Conservation (phyloP, 2,888 invertebrate species). For the Apamea crenata region DNA sequence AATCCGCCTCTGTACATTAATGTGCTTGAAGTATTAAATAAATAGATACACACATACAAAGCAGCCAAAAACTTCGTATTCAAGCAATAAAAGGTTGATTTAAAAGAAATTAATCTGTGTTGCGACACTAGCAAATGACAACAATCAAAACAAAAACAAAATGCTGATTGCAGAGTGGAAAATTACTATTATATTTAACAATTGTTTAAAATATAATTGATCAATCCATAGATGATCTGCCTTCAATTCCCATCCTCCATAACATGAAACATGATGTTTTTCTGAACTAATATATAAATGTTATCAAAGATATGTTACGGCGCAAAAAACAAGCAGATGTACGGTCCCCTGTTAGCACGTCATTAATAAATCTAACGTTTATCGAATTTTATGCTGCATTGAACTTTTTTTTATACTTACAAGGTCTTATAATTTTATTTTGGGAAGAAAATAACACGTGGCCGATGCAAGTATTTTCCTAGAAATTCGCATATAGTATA, state of each 20-base stretch:
- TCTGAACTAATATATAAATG: conserved; percentile 41
- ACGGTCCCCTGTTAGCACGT: conserved; percentile 29
- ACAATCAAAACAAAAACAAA: neutral
- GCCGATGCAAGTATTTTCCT: conserved; percentile 22
- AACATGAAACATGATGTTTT: conserved; percentile 35
- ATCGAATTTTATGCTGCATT: conserved; percentile 50
- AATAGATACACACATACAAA: neutral
- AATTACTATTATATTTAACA: neutral
- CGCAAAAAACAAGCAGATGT: conserved; percentile 36
- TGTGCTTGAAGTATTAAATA: no score
- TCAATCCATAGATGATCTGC: neutral
- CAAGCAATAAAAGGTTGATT: no score
- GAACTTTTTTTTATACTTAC: conserved; percentile 11
- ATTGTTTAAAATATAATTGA: conserved; percentile 18
- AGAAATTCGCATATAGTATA: neutral
- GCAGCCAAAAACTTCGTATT: no score
- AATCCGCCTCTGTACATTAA: no score
- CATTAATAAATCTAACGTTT: conserved; percentile 49
- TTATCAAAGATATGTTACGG: conserved; percentile 37
- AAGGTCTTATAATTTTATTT: conserved; percentile 46
- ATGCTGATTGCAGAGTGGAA: no score
- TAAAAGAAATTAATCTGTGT: neutral
- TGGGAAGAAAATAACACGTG: conserved; percentile 22
- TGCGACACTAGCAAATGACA: neutral
- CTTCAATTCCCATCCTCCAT: neutral